A percentile compares a stretch with the other conserved stretches of the same genome.
phyloP scores from a whole-genome alignment of 1,140 invertebrate genomes.

The Lepidurus arcticus region DNA sequence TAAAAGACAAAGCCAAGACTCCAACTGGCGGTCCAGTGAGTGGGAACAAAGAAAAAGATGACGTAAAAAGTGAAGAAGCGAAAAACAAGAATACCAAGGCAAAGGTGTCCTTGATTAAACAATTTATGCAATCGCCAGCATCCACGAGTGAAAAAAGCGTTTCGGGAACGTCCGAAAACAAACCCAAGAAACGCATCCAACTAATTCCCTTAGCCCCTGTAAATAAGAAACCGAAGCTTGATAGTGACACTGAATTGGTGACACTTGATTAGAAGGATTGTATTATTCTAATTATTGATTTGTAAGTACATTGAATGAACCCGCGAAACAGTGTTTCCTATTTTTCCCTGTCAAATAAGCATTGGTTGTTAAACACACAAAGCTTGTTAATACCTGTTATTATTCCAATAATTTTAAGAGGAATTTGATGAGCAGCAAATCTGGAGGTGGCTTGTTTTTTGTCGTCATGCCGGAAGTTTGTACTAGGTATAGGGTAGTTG shows the following conservation, averaged over 20 bases:
- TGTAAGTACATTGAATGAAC: not conserved
- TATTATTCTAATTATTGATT: not conserved
- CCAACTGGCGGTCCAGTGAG: slow-evolving; percentile 12
- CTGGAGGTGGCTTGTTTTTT: too few species aligned
- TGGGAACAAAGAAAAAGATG: slow-evolving; percentile 23
- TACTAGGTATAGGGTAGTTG: too few species aligned
- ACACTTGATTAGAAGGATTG: not conserved
- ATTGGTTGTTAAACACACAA: too few species aligned
- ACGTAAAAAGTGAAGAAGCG: not conserved
- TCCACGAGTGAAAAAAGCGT: not conserved
- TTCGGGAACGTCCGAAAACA: not conserved
- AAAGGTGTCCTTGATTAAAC: slow-evolving; percentile 23
- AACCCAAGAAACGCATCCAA: slow-evolving; percentile 30
- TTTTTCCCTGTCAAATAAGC: too few species aligned
- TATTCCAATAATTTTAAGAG: too few species aligned
- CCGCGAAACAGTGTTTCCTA: not conserved
- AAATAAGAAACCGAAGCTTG: slow-evolving; percentile 30
- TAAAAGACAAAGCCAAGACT: slow-evolving; percentile 14
- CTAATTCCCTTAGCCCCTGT: slow-evolving; percentile 26
- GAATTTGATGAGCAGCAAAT: too few species aligned
- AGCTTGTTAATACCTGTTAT: too few species aligned
- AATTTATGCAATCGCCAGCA: slow-evolving; percentile 22
- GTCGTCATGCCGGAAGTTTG: too few species aligned
- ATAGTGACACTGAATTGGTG: not conserved
- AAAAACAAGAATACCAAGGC: not conserved